Base-by-base conservation (phyloP, 1,140 invertebrate genomes). In the Lepidurus arcticus region DNA sequence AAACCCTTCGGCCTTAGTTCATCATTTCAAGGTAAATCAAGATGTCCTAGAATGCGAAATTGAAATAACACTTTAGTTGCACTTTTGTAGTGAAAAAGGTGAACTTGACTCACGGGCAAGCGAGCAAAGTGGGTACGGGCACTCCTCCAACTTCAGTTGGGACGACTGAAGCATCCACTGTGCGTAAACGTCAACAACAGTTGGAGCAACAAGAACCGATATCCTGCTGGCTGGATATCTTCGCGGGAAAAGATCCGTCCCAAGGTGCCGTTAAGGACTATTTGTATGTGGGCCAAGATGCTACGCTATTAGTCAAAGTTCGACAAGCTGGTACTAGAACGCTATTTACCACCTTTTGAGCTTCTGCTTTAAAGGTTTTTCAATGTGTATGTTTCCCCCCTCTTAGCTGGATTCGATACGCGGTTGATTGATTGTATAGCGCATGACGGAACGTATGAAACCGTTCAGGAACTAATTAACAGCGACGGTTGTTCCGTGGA, bases 341-440 rank as follows among this genome's bases (percentile, higher is more conserved):
- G 16, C 16, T 47, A 21, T 45, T 42, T 34, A 42, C 24, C 75
- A 44, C n/a, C 5, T 10, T 76, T 76, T 47, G 9, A 44, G 43
- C 47, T 11, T 11, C 16, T 21, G 8, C 53, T 65, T 65, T 65
- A 5, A 65, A 65, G 53, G 34, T 34, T 34, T 26, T 34, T 34
- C 34, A 34, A 0, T 34, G 34, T 34, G 34, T 34, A 34, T 34
- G 4, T 34, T 34, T 34, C 3, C 34, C 34, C 3, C 34, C 34
- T 34, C 34, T 21, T 83, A 90, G 90, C 86, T 81, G 89, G 88
- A 8, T 88, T 92, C n/a, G 91, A 91, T 53, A 88, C 91, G 44
- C 88, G 88, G 79, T 88, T 93, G 73, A 89, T 91, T 0, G 90
- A 92, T 79, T 93, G 92, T 82, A 83, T 89, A 2, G 92, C 91